Evolutionary conservation across 2,113 vertebrate species (phyloP), one percentile per base, ranked within the genome.

Genomic region (Megaleporinus macrocephalus): DNA sequence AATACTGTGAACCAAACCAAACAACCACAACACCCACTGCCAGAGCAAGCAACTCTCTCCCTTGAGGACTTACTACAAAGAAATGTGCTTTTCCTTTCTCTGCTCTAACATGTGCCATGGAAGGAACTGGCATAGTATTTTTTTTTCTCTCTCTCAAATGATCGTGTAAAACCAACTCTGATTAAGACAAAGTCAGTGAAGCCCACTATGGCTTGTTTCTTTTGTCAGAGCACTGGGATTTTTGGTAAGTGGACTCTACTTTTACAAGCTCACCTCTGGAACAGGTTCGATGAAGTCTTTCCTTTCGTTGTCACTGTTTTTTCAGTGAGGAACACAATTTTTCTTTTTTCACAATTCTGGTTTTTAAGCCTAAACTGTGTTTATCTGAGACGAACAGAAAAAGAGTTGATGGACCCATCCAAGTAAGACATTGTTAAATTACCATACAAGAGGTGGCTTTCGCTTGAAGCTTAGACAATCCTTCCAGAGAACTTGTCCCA

Each of bases 141-240:
- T 91, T 86, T 33, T 75, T 63, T 62, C 13, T 47, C 55, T 63
- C 41, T 41, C 10, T 22, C 44, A 70, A 72, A 51, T 36, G 6
- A 29, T 63, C n/a, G 22, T 72, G 14, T 72, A 78, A 49, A 33
- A 81, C 36, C 22, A 73, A 63, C 41, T 49, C 47, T 41, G 29
- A 65, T 24, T 73, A 47, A 74, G 26, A 13, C 44, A 10, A 70
- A 81, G 33, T 81, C 26, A 49, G 10, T 11, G 66, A 16, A 73
- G 62, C 69, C 62, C 30, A 33, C 18, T 24, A 53, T 49, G 36
- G 11, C 29, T n/a, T 70, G 51, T 27, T 79, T 68, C 68, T 4
- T 84, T 85, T 87, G 92, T 94, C 90, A 90, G 93, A 95, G 93
- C 95, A 96, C 94, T 95, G 95, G 93, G 95, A 95, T 79, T 70